These are phyloP conservation scores for Peromyscus polionotus DNA, from an alignment of 2,113 vertebrate species.

Conservation along the genomic window DNA sequence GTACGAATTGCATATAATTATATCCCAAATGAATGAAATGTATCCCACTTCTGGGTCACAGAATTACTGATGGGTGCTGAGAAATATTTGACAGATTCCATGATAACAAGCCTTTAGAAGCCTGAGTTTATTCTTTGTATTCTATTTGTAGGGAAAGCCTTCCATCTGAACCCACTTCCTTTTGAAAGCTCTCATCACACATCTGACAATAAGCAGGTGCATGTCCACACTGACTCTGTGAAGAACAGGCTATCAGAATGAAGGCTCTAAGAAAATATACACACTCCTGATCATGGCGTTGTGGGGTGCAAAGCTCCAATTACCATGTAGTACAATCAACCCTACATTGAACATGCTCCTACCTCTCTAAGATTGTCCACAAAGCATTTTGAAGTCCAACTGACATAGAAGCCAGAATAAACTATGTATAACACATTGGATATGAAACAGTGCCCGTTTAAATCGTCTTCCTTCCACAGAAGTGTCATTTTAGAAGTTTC, in stretches of 20 bases:
- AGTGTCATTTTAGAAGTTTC: conserved; percentile 76
- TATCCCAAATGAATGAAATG: background rate
- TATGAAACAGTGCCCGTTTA: conserved; percentile 87
- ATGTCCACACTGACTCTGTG: background rate
- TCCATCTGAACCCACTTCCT: background rate
- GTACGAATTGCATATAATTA: conserved; percentile 19
- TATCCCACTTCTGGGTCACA: background rate
- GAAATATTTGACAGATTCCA: conserved; percentile 15
- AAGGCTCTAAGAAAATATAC: conserved; percentile 45
- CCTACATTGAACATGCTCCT: conserved; percentile 78
- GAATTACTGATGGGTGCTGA: background rate
- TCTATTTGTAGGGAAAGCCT: background rate
- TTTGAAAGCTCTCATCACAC: background rate
- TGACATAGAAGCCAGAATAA: conserved; percentile 83
- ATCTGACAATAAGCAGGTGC: conserved; percentile 7
- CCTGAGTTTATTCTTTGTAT: background rate
- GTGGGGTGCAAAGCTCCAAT: conserved; percentile 74
- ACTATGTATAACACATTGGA: conserved; percentile 85
- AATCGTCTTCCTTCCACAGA: conserved; percentile 82
- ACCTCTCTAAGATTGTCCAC: conserved; percentile 74
- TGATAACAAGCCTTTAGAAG: background rate
- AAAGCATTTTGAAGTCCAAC: conserved; percentile 85
- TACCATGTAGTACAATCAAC: conserved; percentile 71
- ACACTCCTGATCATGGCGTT: background rate
- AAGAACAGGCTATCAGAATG: conserved; percentile 59